Percentiles rank a stretch among this genome's conserved stretches.
Evolutionary conservation across 2,797 vertebrate genomes (phyloP).

Genomic region (Caiman crocodilus): DNA sequence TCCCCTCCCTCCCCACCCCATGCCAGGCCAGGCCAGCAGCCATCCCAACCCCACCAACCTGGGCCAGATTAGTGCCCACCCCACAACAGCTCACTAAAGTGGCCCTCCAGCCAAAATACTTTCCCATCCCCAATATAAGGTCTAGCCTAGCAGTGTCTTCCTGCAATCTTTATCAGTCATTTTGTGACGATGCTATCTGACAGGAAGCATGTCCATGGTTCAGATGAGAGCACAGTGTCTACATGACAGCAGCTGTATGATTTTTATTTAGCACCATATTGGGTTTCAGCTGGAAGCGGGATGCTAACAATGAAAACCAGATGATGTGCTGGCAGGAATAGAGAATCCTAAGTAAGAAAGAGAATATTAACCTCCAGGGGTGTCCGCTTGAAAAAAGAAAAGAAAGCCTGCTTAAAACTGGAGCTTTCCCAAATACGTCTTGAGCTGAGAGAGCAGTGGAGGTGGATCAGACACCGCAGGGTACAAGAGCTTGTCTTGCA

Average conservation of each 20-base stretch:
- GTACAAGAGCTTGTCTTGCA: not conserved
- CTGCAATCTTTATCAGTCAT: not conserved
- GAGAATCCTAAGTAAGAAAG: not conserved
- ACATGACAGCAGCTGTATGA: not conserved
- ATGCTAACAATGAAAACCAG: not conserved
- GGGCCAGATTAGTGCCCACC: no score
- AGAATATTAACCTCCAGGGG: conserved; percentile 21
- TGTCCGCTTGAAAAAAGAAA: not conserved
- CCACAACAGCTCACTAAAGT: no score
- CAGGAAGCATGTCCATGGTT: fast-evolving
- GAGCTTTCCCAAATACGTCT: not conserved
- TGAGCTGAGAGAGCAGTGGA: not conserved
- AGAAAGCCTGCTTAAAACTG: not conserved
- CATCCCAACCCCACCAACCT: no score
- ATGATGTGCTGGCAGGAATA: conserved; percentile 7
- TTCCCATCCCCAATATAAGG: not conserved
- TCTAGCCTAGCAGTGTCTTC: not conserved
- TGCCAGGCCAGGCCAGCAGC: no score
- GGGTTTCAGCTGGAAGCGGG: conserved; percentile 50
- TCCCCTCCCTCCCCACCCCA: no score
- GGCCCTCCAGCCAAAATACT: no score
- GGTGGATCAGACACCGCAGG: not conserved
- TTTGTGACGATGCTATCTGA: not conserved
- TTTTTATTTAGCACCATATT: not conserved
- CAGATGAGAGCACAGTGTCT: not conserved